Conservation (phyloP, 2,888 invertebrate genomes). For the Drosophila rellima region DNA sequence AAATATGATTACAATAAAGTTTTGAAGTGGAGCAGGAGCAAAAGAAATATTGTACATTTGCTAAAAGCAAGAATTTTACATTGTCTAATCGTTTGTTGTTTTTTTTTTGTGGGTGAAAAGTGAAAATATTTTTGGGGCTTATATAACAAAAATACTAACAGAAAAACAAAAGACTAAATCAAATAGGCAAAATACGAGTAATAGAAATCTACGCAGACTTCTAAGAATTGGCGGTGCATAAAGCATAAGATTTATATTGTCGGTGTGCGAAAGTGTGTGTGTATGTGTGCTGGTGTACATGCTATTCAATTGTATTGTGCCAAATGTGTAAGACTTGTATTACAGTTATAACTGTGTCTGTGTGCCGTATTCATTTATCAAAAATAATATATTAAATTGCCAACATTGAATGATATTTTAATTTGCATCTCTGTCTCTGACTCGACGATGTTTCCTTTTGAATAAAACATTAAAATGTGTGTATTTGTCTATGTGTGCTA, state of each 20-base stretch:
- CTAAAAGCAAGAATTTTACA: conserved; percentile 27
- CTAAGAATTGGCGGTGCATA: conserved; percentile 61
- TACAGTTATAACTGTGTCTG: conserved; percentile 43
- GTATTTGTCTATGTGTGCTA: conserved; percentile 42
- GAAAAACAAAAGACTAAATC: conserved; percentile 17
- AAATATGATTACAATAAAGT: conserved; percentile 46
- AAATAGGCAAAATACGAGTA: conserved; percentile 30
- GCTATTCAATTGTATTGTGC: conserved; percentile 56
- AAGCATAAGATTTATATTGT: conserved; percentile 65
- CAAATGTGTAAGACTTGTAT: conserved; percentile 9
- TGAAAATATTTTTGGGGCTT: conserved; percentile 38
- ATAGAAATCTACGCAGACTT: conserved; percentile 31
- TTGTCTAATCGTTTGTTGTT: conserved; percentile 37
- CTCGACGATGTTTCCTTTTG: conserved; percentile 75
- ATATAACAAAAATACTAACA: conserved; percentile 22
- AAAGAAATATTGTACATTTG: conserved; percentile 25
- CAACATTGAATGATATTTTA: conserved; percentile 81
- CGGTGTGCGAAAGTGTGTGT: conserved; percentile 26
- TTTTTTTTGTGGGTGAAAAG: conserved; percentile 25
- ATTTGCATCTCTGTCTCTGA: conserved; percentile 76
- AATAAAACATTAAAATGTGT: conserved; percentile 79
- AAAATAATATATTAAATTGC: conserved; percentile 82
- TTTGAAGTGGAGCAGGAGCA: not conserved
- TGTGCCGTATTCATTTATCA: conserved; percentile 75
- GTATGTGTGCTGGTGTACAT: conserved; percentile 9